Conservation (phyloP, 2,797 vertebrate genomes). For the Rhinophrynus dorsalis region DNA sequence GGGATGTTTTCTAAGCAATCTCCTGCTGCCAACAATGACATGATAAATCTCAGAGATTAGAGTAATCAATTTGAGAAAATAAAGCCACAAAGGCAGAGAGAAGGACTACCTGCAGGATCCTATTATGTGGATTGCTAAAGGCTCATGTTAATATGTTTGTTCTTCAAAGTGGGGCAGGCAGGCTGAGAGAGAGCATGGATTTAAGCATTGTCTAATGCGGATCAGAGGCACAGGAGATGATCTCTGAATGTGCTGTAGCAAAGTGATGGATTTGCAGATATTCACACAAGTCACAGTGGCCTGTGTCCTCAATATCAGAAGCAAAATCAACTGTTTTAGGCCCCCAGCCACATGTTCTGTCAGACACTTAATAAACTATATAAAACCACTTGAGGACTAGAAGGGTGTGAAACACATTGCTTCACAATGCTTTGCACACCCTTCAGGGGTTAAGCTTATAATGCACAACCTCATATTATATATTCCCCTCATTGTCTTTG, state of each 20-base stretch:
- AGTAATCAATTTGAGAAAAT: constrained; percentile 32
- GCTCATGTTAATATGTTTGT: constrained; percentile 37
- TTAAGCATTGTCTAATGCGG: constrained; percentile 28
- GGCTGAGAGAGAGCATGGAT: constrained; percentile 13
- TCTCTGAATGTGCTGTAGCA: constrained; percentile 6
- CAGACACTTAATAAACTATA: too few relatives aligned
- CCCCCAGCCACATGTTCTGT: too few relatives aligned
- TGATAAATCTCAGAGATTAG: constrained; percentile 41
- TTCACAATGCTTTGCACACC: too few relatives aligned
- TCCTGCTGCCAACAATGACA: constrained; percentile 14
- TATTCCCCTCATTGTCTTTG: too few relatives aligned
- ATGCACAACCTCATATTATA: too few relatives aligned
- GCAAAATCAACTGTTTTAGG: neutral
- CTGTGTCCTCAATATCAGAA: constrained; percentile 24
- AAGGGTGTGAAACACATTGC: too few relatives aligned
- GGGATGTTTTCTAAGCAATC: constrained; percentile 9
- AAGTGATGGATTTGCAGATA: constrained; percentile 12
- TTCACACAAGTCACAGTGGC: constrained; percentile 2
- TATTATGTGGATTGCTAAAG: constrained; percentile 29
- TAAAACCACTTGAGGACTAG: too few relatives aligned
- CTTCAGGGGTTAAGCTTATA: too few relatives aligned
- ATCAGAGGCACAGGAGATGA: constrained; percentile 28
- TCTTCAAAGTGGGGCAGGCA: constrained; percentile 36
- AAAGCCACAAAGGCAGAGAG: constrained; percentile 19
- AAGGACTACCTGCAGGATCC: constrained; percentile 28